Percentiles rank a stretch among this genome's conserved stretches.
Conservation (phyloP, 2,888 invertebrate species). For the Parochlus steinenii region DNA sequence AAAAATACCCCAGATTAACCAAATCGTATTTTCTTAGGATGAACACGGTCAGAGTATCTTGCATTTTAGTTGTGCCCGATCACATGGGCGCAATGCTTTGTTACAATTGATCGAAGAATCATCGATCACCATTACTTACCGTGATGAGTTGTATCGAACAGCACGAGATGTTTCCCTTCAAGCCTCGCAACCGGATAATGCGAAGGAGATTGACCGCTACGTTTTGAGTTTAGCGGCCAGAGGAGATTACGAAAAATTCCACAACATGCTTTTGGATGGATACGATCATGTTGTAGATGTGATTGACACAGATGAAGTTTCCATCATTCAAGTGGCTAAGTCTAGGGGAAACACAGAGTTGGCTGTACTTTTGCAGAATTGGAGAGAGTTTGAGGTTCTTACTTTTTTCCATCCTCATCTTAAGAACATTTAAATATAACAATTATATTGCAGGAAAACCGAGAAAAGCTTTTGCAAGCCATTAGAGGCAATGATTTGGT, state of each 20-base stretch:
- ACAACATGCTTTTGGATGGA: slow-evolving; percentile 48
- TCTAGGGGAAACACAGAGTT: slow-evolving; percentile 51
- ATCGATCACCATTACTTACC: slow-evolving; percentile 59
- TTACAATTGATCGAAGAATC: slow-evolving; percentile 66
- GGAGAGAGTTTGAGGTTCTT: slow-evolving; percentile 55
- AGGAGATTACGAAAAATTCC: slow-evolving; percentile 48
- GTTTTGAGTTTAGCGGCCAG: slow-evolving; percentile 59
- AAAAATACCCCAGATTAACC: slow-evolving; percentile 1
- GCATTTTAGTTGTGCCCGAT: slow-evolving; percentile 72
- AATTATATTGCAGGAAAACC: slow-evolving; percentile 40
- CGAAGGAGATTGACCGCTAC: slow-evolving; percentile 65
- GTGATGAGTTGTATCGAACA: slow-evolving; percentile 76
- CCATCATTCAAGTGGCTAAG: slow-evolving; percentile 51
- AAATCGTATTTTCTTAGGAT: slow-evolving; percentile 37
- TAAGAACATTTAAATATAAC: not conserved
- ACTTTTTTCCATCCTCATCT: not conserved
- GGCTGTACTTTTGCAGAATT: slow-evolving; percentile 49
- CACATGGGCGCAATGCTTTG: slow-evolving; percentile 64
- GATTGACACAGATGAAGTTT: slow-evolving; percentile 49
- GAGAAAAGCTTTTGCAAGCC: slow-evolving; percentile 60
- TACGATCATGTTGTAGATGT: slow-evolving; percentile 77
- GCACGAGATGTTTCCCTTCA: slow-evolving; percentile 72
- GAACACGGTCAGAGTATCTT: slow-evolving; percentile 81
- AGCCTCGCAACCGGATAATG: slow-evolving; percentile 61
- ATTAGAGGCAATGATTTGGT: slow-evolving; percentile 46